These are phyloP conservation scores for Dunckerocampus dactyliophorus DNA, from an alignment of 2,113 vertebrate genomes.

Conservation along the genomic window DNA sequence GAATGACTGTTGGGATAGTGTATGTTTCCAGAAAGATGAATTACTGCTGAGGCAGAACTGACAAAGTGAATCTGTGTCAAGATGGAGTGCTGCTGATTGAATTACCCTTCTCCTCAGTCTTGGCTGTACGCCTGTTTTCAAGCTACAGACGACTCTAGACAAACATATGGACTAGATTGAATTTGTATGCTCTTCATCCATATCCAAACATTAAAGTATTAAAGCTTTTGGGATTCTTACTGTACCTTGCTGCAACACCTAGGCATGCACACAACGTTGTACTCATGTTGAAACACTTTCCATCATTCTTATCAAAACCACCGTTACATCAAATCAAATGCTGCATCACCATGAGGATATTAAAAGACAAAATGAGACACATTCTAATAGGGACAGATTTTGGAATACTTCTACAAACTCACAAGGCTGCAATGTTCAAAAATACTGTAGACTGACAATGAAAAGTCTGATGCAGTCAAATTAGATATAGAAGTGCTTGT, in stretches of 20 bases:
- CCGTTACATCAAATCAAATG: constrained; percentile 64
- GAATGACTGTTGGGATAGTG: constrained; percentile 66
- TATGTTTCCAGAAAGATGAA: constrained; percentile 68
- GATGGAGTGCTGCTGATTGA: constrained; percentile 59
- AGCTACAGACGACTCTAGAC: constrained; percentile 26
- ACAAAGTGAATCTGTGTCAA: constrained; percentile 70
- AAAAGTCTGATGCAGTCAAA: background rate
- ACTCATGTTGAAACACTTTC: constrained; percentile 50
- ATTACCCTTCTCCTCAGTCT: constrained; percentile 57
- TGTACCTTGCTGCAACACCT: constrained; percentile 6
- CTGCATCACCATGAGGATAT: constrained; percentile 60
- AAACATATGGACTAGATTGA: constrained; percentile 35
- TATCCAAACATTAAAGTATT: constrained; percentile 35
- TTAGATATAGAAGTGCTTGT: background rate
- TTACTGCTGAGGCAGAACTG: constrained; percentile 65
- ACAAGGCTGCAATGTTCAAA: background rate
- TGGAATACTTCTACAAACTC: too few species aligned
- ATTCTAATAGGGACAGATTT: background rate
- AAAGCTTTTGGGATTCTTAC: constrained; percentile 24
- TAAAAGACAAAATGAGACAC: constrained; percentile 25
- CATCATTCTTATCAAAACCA: constrained; percentile 58
- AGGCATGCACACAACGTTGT: constrained; percentile 16
- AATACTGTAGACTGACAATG: background rate
- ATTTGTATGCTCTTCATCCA: constrained; percentile 38
- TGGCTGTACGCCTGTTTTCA: constrained; percentile 47